Evolutionary conservation across 2,888 invertebrate species (phyloP).

Genomic region (Nebria brevicollis): DNA sequence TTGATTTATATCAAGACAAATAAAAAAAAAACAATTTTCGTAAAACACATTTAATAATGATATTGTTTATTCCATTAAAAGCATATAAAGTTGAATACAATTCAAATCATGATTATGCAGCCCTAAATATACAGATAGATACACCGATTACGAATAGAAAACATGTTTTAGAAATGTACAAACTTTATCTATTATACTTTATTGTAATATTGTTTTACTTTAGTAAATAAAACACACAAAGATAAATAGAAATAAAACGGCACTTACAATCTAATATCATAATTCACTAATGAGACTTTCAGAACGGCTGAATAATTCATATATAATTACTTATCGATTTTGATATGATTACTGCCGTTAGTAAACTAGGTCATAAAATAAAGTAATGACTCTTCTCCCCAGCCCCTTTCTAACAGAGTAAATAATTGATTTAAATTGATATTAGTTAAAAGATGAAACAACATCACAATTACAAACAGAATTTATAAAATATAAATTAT

Average conservation of each 20-base stretch:
- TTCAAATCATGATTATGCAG: too few species aligned
- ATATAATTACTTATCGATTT: neutral
- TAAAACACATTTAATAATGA: too few species aligned
- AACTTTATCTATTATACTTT: neutral
- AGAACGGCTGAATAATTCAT: neutral
- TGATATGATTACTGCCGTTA: neutral
- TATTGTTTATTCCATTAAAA: too few species aligned
- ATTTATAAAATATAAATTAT: neutral
- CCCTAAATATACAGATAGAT: neutral
- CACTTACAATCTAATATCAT: constrained; percentile 1
- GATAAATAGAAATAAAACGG: neutral
- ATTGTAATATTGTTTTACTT: neutral
- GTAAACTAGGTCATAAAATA: constrained; percentile 1
- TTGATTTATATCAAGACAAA: too few species aligned
- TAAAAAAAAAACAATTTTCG: too few species aligned
- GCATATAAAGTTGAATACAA: too few species aligned
- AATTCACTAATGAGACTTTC: neutral
- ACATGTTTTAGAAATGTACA: neutral
- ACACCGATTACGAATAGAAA: neutral
- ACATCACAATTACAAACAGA: neutral
- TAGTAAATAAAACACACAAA: neutral
- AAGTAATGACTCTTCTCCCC: neutral
- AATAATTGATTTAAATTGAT: neutral
- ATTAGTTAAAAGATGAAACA: neutral
- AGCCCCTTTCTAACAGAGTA: neutral